Evolutionary conservation across 2,888 invertebrate species (phyloP), one percentile per base, ranked within the genome.

Genomic region (Leucophenga maculata): DNA sequence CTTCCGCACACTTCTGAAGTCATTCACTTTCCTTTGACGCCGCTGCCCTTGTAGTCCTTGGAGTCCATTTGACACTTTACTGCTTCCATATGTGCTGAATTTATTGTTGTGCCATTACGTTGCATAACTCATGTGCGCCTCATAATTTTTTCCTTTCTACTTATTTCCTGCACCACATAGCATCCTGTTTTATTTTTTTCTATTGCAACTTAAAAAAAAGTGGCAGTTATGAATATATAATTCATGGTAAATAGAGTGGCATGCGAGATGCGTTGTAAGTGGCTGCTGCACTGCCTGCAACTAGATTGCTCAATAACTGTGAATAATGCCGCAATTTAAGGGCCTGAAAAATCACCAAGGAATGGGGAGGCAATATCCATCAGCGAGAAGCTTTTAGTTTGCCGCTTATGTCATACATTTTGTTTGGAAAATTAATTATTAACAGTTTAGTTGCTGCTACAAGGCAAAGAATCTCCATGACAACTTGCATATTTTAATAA

Each of bases 21-120:
- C 39, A 39, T 39, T 39, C 39, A 39, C 39, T 39, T 39, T 39
- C 8, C 26, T 8, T 57, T n/a, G 57, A 13, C 26, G 31, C 31
- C 31, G 13, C 31, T 31, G 31, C 31, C 57, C 8, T 11, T 11
- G 1, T 11, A 39, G 13, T 31, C 13, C 31, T 14, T 22, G 22
- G 46, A 20, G 46, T 57, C 50, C 6, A 13, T n/a, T 8, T 11
- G 50, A 18, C 13, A 13, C 6, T 16, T 50, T 18, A 50, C 50
- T 64, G 46, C 46, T 8, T 75, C 74, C 82, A 78, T 76, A 78
- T 78, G 80, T 77, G 78, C 84, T 80, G 78, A 83, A 81, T 81
- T 83, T 81, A 81, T 82, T 82, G 77, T 78, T 82, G 80, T 78
- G 79, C 82, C 82, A 82, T 80, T 80, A 83, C 77, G 79, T 78